Evolutionary conservation across 2,797 vertebrate genomes (phyloP).

Genomic region (Pygocentrus nattereri): DNA sequence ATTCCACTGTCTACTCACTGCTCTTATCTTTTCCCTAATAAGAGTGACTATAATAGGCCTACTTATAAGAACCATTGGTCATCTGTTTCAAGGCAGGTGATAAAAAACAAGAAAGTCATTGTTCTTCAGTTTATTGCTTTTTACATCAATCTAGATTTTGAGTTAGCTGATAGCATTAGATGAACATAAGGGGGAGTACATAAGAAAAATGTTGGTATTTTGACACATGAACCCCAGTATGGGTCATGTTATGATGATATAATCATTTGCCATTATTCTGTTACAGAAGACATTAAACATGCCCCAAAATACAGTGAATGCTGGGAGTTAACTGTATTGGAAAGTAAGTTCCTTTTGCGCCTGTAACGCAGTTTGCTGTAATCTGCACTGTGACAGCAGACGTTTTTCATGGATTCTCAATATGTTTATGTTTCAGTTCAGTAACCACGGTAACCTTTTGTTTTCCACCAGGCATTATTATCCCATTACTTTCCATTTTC

Average conservation of each 20-base stretch:
- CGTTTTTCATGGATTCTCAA: slow-evolving; percentile 9
- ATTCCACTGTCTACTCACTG: background rate
- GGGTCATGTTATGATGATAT: background rate
- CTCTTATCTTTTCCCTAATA: background rate
- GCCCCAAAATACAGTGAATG: background rate
- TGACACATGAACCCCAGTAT: background rate
- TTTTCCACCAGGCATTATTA: slow-evolving; percentile 34
- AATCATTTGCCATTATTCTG: background rate
- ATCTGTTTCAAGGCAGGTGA: background rate
- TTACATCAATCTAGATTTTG: background rate
- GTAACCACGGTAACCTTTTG: slow-evolving; percentile 41
- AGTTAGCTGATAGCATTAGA: background rate
- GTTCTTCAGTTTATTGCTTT: background rate
- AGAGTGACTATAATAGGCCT: background rate
- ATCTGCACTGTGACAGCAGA: background rate
- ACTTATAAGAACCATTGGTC: background rate
- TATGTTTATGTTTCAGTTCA: slow-evolving; percentile 27
- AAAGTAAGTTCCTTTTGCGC: background rate
- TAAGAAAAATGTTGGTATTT: background rate
- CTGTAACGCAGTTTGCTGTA: background rate
- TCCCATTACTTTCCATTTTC: slow-evolving; percentile 44
- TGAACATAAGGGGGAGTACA: background rate
- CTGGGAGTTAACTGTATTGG: background rate
- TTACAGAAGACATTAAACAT: background rate
- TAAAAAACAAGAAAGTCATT: background rate